Base-by-base conservation (phyloP, 2,888 invertebrate species). In the Lysandra bellargus region DNA sequence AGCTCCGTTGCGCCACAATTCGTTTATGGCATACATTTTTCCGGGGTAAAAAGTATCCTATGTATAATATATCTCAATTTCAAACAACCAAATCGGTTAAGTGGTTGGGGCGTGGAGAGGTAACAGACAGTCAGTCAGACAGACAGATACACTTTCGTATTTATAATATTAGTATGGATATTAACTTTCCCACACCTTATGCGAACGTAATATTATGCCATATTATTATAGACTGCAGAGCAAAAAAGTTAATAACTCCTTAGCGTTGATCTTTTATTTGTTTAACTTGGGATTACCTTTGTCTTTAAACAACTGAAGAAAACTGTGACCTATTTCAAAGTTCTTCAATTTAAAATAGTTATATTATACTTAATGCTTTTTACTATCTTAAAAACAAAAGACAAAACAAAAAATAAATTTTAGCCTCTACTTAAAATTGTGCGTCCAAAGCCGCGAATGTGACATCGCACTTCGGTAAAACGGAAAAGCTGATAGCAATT, bases 221-320 rank as follows among this genome's bases (percentile, higher is more conserved):
- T 33, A 14, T 33, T 69, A 69, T 69, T 17, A 33, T 14, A 12
- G 30, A 33, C 4, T 53, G 12, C 33, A 33, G 69, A 14, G 5
- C 69, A 69, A 14, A 69, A 69, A 69, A 69, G 33, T 64, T 30
- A n/a, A 64, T 9, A 64, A 64, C 64, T 64, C 14, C 33, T 33
- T 5, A 69, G 69, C 69, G 69, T 69, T 69, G 5, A 69, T 33
- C 69, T 69, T 69, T 69, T 14, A 14, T 64, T 64, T 23, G 61
- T 69, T 33, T 69, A 69, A 69, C 64, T 30, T 33, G 69, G 33
- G 30, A 33, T 33, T 69, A 69, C 69, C 14, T 69, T 69, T 69
- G 30, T 30, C 30, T 64, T 33, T 69, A 14, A 69, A 64, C 9
- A 2, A 14, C 33, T 33, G 33, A 69, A 69, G 33, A 69, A 69